phyloP scores from a whole-genome alignment of 2,888 invertebrate genomes.

The Tribolium freemani region DNA sequence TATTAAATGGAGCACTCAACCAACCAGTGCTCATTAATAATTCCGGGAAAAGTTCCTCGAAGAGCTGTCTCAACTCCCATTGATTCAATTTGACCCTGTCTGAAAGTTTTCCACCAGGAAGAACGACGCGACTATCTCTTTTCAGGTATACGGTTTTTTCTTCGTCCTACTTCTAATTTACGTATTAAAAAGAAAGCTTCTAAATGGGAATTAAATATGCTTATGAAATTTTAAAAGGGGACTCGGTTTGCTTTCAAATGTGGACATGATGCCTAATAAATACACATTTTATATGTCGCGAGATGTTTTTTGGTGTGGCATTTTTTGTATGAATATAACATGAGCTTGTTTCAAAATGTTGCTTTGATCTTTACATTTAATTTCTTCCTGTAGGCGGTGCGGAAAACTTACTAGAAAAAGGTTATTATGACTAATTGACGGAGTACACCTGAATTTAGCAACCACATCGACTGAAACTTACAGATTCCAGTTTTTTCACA shows the following conservation, averaged over 20 bases:
- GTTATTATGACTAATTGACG: slow-evolving; percentile 32
- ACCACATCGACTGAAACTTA: neutral
- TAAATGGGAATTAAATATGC: slow-evolving; percentile 41
- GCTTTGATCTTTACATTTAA: slow-evolving; percentile 30
- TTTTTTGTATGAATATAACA: slow-evolving; percentile 33
- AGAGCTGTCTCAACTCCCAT: slow-evolving; percentile 29
- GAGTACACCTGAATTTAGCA: slow-evolving; percentile 16
- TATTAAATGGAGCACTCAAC: slow-evolving; percentile 20
- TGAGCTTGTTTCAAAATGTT: slow-evolving; percentile 27
- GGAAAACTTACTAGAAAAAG: slow-evolving; percentile 25
- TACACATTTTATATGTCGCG: slow-evolving; percentile 26
- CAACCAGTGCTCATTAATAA: slow-evolving; percentile 20
- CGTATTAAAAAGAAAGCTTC: slow-evolving; percentile 39
- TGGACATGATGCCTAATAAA: slow-evolving; percentile 7
- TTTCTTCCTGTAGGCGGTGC: slow-evolving; percentile 22
- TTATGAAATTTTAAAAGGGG: slow-evolving; percentile 22
- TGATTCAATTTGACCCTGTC: slow-evolving; percentile 29
- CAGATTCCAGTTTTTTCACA: no score
- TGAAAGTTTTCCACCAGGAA: slow-evolving; percentile 14
- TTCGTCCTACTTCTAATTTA: slow-evolving; percentile 17
- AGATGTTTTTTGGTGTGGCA: slow-evolving; percentile 10
- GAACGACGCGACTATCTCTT: slow-evolving; percentile 8
- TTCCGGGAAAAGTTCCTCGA: slow-evolving; percentile 23
- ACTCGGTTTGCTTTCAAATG: slow-evolving; percentile 6
- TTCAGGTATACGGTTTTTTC: slow-evolving; percentile 22